Conservation (phyloP, 2,888 invertebrate species). For the Muschampia plurimacula region DNA sequence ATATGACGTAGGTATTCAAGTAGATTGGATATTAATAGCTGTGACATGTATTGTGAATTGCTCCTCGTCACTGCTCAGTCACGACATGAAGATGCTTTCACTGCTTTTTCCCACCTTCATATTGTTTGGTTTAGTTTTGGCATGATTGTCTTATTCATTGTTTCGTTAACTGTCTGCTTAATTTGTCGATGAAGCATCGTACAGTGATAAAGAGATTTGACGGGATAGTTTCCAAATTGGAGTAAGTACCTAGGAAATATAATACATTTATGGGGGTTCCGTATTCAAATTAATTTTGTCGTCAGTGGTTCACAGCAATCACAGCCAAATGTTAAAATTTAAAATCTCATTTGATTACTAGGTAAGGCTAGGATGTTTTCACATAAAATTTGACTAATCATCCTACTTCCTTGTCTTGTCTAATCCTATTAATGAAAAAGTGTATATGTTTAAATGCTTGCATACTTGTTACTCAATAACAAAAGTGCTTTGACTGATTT, state of each 20-base stretch:
- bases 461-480: no score
- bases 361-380: no score
- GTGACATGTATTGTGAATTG: slow-evolving; percentile 48
- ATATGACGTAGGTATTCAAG: neutral
- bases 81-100: slow-evolving; percentile 55
- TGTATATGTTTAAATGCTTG: no score
- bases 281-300: no score
- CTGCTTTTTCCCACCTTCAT: slow-evolving; percentile 51
- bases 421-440: no score
- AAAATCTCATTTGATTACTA: no score
- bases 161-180: slow-evolving; percentile 24
- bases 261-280: no score
- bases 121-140: slow-evolving; percentile 38
- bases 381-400: no score
- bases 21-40: slow-evolving; percentile 52
- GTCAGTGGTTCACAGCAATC: no score
- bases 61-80: slow-evolving; percentile 47
- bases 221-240: neutral
- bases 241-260: neutral
- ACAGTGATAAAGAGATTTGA: neutral
- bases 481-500: no score
- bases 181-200: slow-evolving; percentile 2
- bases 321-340: no score
- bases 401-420: no score
- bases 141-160: slow-evolving; percentile 15